Evolutionary conservation across 2,113 vertebrate genomes (phyloP).

Genomic region (Coracopsis vasa): DNA sequence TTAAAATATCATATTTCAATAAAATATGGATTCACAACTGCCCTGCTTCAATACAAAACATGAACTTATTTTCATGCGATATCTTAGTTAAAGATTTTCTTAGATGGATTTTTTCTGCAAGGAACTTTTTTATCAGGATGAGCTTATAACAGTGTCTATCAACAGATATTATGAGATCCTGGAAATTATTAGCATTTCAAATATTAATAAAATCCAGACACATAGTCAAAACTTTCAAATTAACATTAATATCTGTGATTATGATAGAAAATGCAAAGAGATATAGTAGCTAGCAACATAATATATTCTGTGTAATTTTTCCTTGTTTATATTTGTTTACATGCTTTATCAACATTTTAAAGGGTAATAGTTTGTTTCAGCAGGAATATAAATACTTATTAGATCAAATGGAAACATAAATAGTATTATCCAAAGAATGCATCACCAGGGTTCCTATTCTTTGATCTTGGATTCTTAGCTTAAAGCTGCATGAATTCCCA

Average conservation of each 20-base stretch:
- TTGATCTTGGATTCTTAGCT: background rate
- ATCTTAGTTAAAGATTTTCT: background rate
- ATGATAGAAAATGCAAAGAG: background rate
- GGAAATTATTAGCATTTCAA: background rate
- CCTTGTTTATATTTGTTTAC: background rate
- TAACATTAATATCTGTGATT: background rate
- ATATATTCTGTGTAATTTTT: background rate
- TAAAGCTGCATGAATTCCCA: background rate
- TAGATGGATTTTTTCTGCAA: background rate
- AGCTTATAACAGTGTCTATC: background rate
- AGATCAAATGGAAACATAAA: slow-evolving; percentile 37
- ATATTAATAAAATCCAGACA: background rate
- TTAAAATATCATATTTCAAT: slow-evolving; percentile 1
- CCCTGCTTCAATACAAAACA: background rate
- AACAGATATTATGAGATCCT: background rate
- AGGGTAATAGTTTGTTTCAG: background rate
- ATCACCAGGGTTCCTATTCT: background rate
- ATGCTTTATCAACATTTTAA: background rate
- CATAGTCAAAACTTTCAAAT: background rate
- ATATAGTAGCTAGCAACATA: background rate
- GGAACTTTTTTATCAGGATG: background rate
- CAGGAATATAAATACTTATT: slow-evolving; percentile 31
- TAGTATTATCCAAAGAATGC: background rate
- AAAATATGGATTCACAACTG: background rate
- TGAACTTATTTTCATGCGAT: background rate